phyloP scores from a whole-genome alignment of 2,888 invertebrate genomes.

The Micropterix aruncella region DNA sequence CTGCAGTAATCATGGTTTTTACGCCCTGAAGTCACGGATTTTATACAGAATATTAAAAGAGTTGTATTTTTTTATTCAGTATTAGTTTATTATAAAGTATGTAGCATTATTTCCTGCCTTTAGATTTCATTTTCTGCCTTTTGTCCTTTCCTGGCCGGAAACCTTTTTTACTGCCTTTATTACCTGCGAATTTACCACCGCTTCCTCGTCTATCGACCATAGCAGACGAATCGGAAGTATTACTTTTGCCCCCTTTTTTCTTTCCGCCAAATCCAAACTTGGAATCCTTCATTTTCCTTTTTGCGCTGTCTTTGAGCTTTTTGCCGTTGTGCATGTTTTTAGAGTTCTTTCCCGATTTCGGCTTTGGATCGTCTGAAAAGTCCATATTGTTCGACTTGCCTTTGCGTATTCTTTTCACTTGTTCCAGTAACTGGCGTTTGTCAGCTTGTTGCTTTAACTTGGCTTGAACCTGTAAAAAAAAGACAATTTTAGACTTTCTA shows the following conservation, averaged over 20 bases:
- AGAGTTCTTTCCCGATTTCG: slow-evolving; percentile 18
- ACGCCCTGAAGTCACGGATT: too few species aligned
- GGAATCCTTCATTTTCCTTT: slow-evolving; percentile 57
- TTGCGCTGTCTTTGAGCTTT: slow-evolving; percentile 25
- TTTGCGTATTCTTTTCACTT: slow-evolving; percentile 86
- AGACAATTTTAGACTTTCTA: too few species aligned
- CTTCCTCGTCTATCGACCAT: not conserved
- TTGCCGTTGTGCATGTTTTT: slow-evolving; percentile 21
- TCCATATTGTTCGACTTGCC: slow-evolving; percentile 67
- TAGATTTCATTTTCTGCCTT: not conserved
- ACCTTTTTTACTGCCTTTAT: not conserved
- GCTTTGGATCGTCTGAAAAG: slow-evolving; percentile 52
- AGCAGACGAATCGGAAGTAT: slow-evolving; percentile 58
- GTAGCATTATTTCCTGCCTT: not conserved
- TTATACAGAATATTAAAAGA: too few species aligned
- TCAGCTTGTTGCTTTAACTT: slow-evolving; percentile 76
- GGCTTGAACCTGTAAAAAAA: slow-evolving; percentile 38
- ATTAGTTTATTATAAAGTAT: too few species aligned
- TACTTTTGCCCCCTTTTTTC: slow-evolving; percentile 78
- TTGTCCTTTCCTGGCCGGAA: not conserved
- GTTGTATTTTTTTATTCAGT: too few species aligned
- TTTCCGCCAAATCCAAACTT: slow-evolving; percentile 95
- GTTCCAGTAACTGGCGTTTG: slow-evolving; percentile 82
- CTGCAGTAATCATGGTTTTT: too few species aligned
- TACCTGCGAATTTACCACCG: not conserved